phyloP scores from a whole-genome alignment of 2,797 vertebrate genomes.

The Fistularia tabacaria region DNA sequence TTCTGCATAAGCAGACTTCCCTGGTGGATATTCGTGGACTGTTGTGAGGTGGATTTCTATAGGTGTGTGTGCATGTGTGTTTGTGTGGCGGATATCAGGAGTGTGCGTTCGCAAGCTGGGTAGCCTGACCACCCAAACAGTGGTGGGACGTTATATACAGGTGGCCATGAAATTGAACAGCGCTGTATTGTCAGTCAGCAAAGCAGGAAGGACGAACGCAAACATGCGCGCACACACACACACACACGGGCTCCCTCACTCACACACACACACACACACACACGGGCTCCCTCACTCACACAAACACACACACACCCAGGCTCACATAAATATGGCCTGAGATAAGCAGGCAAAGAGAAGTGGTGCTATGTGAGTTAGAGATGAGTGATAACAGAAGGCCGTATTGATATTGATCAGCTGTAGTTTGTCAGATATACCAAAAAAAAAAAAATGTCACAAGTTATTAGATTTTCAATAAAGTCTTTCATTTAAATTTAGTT shows the following conservation, averaged over 20 bases:
- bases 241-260: background rate
- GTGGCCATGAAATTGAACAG: slow-evolving; percentile 60
- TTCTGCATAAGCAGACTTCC: slow-evolving; percentile 17
- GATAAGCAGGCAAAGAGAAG: too few relatives aligned
- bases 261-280: too few relatives aligned
- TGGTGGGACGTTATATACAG: slow-evolving; percentile 40
- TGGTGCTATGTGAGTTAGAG: too few relatives aligned
- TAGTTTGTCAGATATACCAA: too few relatives aligned
- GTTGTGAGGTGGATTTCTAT: slow-evolving; percentile 35
- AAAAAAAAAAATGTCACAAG: too few relatives aligned
- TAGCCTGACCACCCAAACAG: slow-evolving; percentile 71
- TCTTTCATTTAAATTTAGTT: too few relatives aligned
- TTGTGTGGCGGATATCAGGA: slow-evolving; percentile 2
- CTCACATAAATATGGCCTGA: background rate
- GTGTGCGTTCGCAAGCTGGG: slow-evolving; percentile 14
- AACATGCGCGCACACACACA: slow-evolving; percentile 14
- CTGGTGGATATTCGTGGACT: slow-evolving; percentile 42
- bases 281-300: too few relatives aligned
- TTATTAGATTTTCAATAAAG: too few relatives aligned
- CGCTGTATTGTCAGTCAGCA: slow-evolving; percentile 58
- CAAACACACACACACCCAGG: background rate
- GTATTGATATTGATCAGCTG: too few relatives aligned
- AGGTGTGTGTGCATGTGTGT: slow-evolving; percentile 15
- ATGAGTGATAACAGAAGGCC: too few relatives aligned
- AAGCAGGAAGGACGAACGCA: slow-evolving; percentile 12